A percentile compares a stretch with the other conserved stretches of the same genome.
Evolutionary conservation across 2,888 invertebrate genomes (phyloP).

Genomic region (Mellilla xanthometata): DNA sequence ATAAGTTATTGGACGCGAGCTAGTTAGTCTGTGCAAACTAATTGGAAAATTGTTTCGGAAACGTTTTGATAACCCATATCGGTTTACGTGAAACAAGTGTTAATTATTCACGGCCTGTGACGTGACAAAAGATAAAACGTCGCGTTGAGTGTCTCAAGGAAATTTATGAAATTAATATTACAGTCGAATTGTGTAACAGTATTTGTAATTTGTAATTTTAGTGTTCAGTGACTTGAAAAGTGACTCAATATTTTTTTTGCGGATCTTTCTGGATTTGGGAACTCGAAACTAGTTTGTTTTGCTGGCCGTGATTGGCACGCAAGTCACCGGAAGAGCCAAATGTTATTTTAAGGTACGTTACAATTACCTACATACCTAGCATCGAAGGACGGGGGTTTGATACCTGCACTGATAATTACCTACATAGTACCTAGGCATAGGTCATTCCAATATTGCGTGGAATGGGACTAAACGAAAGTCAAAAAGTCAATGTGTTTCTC

Average conservation of each 20-base stretch:
- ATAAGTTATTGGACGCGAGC: slow-evolving; percentile 42
- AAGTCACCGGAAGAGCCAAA: slow-evolving; percentile 71
- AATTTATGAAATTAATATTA: slow-evolving; percentile 2
- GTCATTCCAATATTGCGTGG: too few species aligned
- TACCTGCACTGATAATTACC: slow-evolving; percentile 1
- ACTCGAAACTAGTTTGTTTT: slow-evolving; percentile 33
- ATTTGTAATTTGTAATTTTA: slow-evolving; percentile 32
- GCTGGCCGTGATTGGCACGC: slow-evolving; percentile 58
- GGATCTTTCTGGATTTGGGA: slow-evolving; percentile 28
- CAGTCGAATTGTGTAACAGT: slow-evolving; percentile 35
- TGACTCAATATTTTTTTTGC: slow-evolving; percentile 23
- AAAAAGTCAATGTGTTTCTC: too few species aligned
- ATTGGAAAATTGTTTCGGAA: slow-evolving; percentile 16
- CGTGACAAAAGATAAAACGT: slow-evolving; percentile 4
- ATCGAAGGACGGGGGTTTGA: slow-evolving; percentile 2
- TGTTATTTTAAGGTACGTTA: slow-evolving; percentile 72
- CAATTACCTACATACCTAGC: slow-evolving; percentile 26
- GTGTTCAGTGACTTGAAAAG: slow-evolving; percentile 7
- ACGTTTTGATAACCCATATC: slow-evolving; percentile 15
- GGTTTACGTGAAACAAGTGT: slow-evolving; percentile 4
- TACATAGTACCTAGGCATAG: too few species aligned
- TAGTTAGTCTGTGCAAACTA: slow-evolving; percentile 31
- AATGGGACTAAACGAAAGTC: too few species aligned
- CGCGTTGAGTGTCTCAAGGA: slow-evolving; percentile 2
- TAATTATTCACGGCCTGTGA: neutral